phyloP scores from a whole-genome alignment of 2,797 vertebrate genomes.

The Coregonus suidteri region DNA sequence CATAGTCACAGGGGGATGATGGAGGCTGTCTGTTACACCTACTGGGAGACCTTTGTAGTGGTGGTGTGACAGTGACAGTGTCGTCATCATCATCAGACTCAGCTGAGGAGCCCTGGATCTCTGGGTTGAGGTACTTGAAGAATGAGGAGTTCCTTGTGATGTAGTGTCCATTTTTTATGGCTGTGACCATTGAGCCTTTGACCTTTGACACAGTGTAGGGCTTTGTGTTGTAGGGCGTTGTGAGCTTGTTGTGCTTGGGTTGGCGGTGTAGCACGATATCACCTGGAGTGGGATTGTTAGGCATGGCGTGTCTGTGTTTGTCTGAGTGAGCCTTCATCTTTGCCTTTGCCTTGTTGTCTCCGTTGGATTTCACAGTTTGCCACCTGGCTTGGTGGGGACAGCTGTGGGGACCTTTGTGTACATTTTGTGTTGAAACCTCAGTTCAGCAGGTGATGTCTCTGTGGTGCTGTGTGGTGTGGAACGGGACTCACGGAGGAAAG shows the following conservation, averaged over 20 bases:
- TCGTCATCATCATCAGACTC: neutral
- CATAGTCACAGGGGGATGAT: slow-evolving; percentile 16
- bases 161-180: neutral
- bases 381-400: neutral
- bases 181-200: slow-evolving; percentile 26
- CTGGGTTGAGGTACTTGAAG: slow-evolving; percentile 12
- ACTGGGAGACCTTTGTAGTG: neutral
- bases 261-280: slow-evolving; percentile 15
- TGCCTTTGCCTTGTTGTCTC: slow-evolving; percentile 4
- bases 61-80: too few relatives aligned
- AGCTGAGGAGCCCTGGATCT: neutral
- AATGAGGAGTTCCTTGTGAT: slow-evolving; percentile 9
- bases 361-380: neutral
- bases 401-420: slow-evolving; percentile 11
- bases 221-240: slow-evolving; percentile 18
- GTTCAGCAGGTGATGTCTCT: slow-evolving; percentile 19
- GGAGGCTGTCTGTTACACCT: slow-evolving; percentile 1
- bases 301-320: neutral
- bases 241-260: slow-evolving; percentile 14
- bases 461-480: slow-evolving; percentile 39
- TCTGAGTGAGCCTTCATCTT: slow-evolving; percentile 19
- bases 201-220: slow-evolving; percentile 14
- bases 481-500: slow-evolving; percentile 22
- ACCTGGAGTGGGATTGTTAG: slow-evolving; percentile 7
- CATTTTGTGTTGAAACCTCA: slow-evolving; percentile 22